Percentiles rank a stretch among this genome's conserved stretches.
These are phyloP conservation scores for Drosophila dives DNA, from an alignment of 2,888 invertebrate genomes.

Conservation along the genomic window DNA sequence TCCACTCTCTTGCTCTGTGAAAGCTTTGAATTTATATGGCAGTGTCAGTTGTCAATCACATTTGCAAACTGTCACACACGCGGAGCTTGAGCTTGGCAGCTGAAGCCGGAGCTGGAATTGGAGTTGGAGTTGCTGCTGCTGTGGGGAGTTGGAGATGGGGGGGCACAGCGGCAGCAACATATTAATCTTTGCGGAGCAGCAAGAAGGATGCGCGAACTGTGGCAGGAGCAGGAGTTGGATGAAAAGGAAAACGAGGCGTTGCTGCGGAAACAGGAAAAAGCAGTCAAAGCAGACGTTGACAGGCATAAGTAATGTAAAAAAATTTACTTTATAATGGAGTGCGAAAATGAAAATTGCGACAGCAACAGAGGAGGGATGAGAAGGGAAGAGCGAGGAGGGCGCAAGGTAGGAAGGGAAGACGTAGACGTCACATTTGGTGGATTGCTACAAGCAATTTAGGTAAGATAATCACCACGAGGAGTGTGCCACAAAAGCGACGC, in stretches of 20 bases:
- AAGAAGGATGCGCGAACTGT: conserved; percentile 54
- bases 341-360: conserved; percentile 78
- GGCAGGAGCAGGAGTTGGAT: conserved; percentile 3
- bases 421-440: conserved; percentile 64
- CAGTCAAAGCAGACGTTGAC: conserved; percentile 74
- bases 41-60: conserved; percentile 82
- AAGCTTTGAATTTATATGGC: conserved; percentile 81
- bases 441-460: conserved; percentile 80
- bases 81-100: conserved; percentile 34
- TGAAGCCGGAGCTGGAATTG: conserved; percentile 23
- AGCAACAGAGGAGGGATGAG: conserved; percentile 6
- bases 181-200: conserved; percentile 76
- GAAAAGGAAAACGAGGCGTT: conserved; percentile 34
- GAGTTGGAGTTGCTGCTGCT: not conserved
- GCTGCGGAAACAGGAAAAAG: conserved; percentile 70
- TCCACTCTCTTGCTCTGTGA: conserved; percentile 17
- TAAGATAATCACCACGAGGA: conserved; percentile 72
- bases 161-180: conserved; percentile 66
- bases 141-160: conserved; percentile 20
- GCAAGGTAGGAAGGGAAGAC: not conserved
- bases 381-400: conserved; percentile 2
- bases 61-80: conserved; percentile 81
- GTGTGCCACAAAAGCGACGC: conserved; percentile 36
- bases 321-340: conserved; percentile 82
- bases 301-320: conserved; percentile 80